Evolutionary conservation across 2,888 invertebrate species (phyloP).

Genomic region (Sussaba pulchella): DNA sequence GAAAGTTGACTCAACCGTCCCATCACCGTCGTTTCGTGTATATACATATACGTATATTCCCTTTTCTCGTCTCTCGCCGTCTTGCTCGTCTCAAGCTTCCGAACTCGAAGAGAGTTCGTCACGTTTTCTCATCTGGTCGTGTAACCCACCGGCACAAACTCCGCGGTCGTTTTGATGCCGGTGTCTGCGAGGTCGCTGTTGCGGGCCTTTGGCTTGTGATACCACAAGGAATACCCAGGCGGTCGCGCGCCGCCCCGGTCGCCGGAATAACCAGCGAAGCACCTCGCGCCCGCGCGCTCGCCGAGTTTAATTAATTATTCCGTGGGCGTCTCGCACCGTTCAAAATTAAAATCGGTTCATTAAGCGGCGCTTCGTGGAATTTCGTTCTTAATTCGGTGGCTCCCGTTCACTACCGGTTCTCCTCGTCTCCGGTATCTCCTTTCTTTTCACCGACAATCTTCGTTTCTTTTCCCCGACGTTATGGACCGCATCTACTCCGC

Average conservation of each 20-base stretch:
- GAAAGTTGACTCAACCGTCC: conserved; percentile 30
- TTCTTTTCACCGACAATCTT: neutral
- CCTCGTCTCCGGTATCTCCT: conserved; percentile 22
- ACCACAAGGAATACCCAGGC: conserved; percentile 15
- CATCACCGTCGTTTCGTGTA: neutral
- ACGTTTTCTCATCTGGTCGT: conserved; percentile 32
- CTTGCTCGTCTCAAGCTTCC: conserved; percentile 18
- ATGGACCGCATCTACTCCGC: too few relatives aligned
- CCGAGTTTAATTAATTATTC: conserved; percentile 79
- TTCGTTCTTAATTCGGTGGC: conserved; percentile 59
- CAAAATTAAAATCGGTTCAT: conserved; percentile 79
- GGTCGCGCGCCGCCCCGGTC: conserved; percentile 44
- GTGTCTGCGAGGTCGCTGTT: conserved; percentile 7
- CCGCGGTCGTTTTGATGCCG: conserved; percentile 28
- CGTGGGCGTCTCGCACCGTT: conserved; percentile 68
- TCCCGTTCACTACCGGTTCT: conserved; percentile 67
- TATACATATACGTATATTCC: too few relatives aligned
- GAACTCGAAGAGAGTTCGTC: neutral
- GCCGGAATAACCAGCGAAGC: neutral
- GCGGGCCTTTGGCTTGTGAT: conserved; percentile 1
- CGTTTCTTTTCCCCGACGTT: too few relatives aligned
- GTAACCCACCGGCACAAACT: conserved; percentile 33
- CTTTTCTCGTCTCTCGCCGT: neutral
- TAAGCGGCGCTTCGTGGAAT: conserved; percentile 75
- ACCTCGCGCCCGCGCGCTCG: conserved; percentile 39